Percentiles rank a stretch among this genome's conserved stretches.
phyloP scores from a whole-genome alignment of 2,888 invertebrate genomes.

The Dolichopus griseipennis region DNA sequence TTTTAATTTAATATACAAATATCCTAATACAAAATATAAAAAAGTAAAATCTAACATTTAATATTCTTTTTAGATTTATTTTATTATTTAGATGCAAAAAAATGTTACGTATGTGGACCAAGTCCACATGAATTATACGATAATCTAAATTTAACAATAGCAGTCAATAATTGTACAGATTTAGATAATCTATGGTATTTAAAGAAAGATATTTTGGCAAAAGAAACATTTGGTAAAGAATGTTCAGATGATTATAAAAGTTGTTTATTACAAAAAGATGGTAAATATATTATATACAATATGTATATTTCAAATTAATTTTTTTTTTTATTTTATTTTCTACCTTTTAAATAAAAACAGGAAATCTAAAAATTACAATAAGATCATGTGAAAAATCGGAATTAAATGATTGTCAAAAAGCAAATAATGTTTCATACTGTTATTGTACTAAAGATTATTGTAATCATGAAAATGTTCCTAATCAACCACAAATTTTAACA shows the following conservation, averaged over 20 bases:
- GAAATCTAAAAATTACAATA: conserved; percentile 17
- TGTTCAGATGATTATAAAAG: conserved; percentile 21
- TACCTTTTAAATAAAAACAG: conserved; percentile 16
- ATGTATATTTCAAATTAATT: background rate
- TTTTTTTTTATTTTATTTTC: background rate
- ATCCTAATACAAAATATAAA: too few species aligned
- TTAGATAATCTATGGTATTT: background rate
- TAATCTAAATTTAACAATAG: conserved; percentile 7
- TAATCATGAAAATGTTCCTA: conserved; percentile 17
- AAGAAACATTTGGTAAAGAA: conserved; percentile 16
- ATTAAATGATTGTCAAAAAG: conserved; percentile 24
- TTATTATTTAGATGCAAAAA: conserved; percentile 15
- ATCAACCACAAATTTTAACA: background rate
- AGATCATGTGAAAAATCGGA: conserved; percentile 22
- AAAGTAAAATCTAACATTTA: too few species aligned
- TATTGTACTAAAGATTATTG: conserved; percentile 23
- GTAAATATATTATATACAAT: conserved; percentile 15
- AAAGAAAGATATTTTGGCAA: background rate
- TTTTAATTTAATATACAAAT: too few species aligned
- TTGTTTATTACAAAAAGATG: conserved; percentile 22
- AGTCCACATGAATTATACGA: conserved; percentile 20
- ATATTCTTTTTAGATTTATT: conserved; percentile 15
- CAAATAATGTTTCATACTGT: conserved; percentile 23
- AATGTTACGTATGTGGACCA: conserved; percentile 22
- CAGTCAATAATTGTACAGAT: background rate